A percentile compares a stretch with the other conserved stretches of the same genome.
These are phyloP conservation scores for Catostomus latipinnis DNA, from an alignment of 2,797 vertebrate genomes.

Conservation along the genomic window DNA sequence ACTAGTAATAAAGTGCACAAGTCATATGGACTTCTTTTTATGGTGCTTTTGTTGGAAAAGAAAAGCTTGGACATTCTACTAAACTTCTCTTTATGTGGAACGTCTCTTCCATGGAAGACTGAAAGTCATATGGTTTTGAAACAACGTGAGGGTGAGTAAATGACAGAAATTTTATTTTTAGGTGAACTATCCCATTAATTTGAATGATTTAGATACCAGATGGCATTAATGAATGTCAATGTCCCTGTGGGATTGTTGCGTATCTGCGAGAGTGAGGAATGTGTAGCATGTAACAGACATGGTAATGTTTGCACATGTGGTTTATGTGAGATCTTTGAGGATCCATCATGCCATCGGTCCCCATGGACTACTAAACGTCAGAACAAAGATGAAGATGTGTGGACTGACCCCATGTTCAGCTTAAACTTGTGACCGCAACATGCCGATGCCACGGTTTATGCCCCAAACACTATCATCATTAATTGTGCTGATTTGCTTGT, in stretches of 20 bases:
- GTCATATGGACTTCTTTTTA: too few relatives aligned
- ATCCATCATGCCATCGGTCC: not conserved
- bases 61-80: too few relatives aligned
- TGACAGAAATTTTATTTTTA: too few relatives aligned
- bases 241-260: slow-evolving; percentile 58
- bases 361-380: slow-evolving; percentile 2
- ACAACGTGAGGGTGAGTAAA: too few relatives aligned
- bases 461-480: slow-evolving; percentile 1
- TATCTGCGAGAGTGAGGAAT: slow-evolving; percentile 37
- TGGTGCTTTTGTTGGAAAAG: too few relatives aligned
- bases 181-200: slow-evolving; percentile 51
- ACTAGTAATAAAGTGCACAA: too few relatives aligned
- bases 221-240: slow-evolving; percentile 73
- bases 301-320: slow-evolving; percentile 11
- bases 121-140: too few relatives aligned
- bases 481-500: slow-evolving; percentile 14
- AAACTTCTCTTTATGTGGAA: too few relatives aligned
- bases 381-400: not conserved
- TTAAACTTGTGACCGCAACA: slow-evolving; percentile 10
- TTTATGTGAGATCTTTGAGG: slow-evolving; percentile 10
- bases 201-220: slow-evolving; percentile 77
- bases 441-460: slow-evolving; percentile 1
- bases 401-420: not conserved
- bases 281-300: slow-evolving; percentile 26
- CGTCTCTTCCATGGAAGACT: too few relatives aligned